Base-by-base conservation (phyloP, 2,797 vertebrate species). In the Coracias cyanogaster region DNA sequence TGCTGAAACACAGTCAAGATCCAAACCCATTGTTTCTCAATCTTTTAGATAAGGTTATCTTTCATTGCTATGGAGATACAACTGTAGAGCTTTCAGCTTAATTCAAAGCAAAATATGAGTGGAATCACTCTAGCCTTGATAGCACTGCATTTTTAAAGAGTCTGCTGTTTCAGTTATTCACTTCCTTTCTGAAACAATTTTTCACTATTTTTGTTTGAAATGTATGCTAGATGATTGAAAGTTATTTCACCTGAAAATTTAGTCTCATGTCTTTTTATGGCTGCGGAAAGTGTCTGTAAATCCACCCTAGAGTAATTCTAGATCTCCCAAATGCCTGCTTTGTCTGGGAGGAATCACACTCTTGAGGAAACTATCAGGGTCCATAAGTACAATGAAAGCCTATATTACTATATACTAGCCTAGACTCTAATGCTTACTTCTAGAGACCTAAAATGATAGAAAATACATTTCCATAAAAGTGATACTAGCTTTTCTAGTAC, bases 1-100 rank as follows among this genome's bases (percentile, higher is more conserved):
- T 72, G 43, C 28, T 64, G 22, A 67, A 65, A 11, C 48, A 61
- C 12, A 58, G 35, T 48, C 9, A 55, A 57, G 70, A 86, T 28
- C 91, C 45, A 90, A 79, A 84, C 7, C 11, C 31, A 39, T 51
- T 73, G 6, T 82, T 97, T 90, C 45, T 71, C 62, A 64, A 0
- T 79, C 33, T 83, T 81, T 94, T 90, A 84, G 60, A 17, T 70
- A 84, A 69, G 15, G 61, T 90, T 89, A 37, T 83, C 17, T 93
- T 91, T 82, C 55, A 79, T 90, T 70, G 73, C 51, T 84, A 37
- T 77, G 60, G 82, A 88, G 60, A 89, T 70, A 82, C 29, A 88
- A n/a, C 29, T 37, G 7, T 55, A 29, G 20, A 31, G 14, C 58
- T 88, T 94, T 90, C 58, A 76, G 48, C 28, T 94, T 86, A 62